Percentiles rank a stretch among this genome's conserved stretches.
These are phyloP conservation scores for Numida meleagris DNA, from an alignment of 2,113 vertebrate genomes.

Conservation along the genomic window DNA sequence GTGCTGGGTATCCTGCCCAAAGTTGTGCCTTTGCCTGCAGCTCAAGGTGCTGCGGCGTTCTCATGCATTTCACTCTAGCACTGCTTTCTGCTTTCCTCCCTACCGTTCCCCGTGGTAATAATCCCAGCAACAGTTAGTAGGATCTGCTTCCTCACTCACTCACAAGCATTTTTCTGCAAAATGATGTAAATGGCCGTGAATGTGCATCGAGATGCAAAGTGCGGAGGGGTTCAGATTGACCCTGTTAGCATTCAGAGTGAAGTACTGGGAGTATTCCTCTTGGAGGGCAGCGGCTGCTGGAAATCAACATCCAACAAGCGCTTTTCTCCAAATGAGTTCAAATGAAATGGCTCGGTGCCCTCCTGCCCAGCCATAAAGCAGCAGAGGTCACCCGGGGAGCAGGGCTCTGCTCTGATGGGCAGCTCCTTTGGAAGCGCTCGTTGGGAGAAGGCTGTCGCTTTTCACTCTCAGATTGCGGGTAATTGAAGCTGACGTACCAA, in stretches of 20 bases:
- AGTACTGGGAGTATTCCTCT: conserved; percentile 12
- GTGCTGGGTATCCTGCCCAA: fast-evolving
- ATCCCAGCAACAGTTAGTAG: background rate
- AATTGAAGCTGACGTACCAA: conserved; percentile 51
- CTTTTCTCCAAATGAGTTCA: conserved; percentile 29
- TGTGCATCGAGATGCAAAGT: background rate
- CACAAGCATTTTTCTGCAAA: background rate
- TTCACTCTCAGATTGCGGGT: conserved; percentile 25
- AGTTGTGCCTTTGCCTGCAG: background rate
- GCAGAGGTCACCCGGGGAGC: conserved; percentile 16
- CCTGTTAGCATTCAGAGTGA: background rate
- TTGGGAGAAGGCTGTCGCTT: conserved; percentile 28
- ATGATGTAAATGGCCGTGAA: background rate
- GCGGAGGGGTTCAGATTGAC: background rate
- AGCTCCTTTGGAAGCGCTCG: conserved; percentile 28
- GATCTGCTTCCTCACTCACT: background rate
- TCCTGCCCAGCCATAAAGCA: background rate
- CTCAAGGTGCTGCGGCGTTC: fast-evolving
- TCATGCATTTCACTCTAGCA: background rate
- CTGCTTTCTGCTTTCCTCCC: background rate
- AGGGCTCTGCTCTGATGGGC: background rate
- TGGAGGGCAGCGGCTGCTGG: background rate
- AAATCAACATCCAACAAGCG: conserved; percentile 19
- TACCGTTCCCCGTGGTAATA: background rate
- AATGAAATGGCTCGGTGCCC: background rate